phyloP scores from a whole-genome alignment of 2,888 invertebrate genomes.

The Abscondita cerata region DNA sequence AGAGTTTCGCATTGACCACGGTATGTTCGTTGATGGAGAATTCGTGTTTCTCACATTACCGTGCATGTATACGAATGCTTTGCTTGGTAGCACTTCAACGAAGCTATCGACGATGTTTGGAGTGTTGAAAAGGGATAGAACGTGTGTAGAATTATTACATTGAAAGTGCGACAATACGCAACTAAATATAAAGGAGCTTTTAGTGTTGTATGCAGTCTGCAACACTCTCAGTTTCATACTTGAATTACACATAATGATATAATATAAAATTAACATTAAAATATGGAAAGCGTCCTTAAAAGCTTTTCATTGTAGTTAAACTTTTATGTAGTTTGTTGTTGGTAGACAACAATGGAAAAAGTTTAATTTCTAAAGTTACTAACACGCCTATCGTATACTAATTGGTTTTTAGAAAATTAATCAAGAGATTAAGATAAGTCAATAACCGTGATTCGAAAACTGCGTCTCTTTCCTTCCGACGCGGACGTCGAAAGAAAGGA shows the following conservation, averaged over 20 bases:
- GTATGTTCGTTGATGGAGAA: constrained; percentile 42
- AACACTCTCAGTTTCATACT: constrained; percentile 27
- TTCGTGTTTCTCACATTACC: constrained; percentile 44
- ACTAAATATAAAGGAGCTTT: constrained; percentile 33
- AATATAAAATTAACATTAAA: constrained; percentile 34
- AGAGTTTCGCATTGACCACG: constrained; percentile 27
- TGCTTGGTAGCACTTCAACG: constrained; percentile 38
- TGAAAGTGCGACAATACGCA: constrained; percentile 27
- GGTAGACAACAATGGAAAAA: background rate
- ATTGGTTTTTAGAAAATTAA: too few relatives aligned
- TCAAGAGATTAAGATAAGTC: too few relatives aligned
- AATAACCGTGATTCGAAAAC: constrained; percentile 4
- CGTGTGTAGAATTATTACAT: constrained; percentile 31
- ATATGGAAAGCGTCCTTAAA: constrained; percentile 31
- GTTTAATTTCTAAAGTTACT: too few relatives aligned
- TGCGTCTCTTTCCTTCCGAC: constrained; percentile 15
- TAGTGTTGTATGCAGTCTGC: constrained; percentile 22
- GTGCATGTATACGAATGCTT: constrained; percentile 43
- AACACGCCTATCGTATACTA: too few relatives aligned
- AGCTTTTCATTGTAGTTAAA: constrained; percentile 32
- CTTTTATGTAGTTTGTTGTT: constrained; percentile 20
- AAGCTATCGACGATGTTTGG: constrained; percentile 29
- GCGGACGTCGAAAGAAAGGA: background rate
- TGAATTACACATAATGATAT: constrained; percentile 26
- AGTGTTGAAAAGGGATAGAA: constrained; percentile 30